Evolutionary conservation across 2,888 invertebrate species (phyloP).

Genomic region (Lasioglossum lativentre): DNA sequence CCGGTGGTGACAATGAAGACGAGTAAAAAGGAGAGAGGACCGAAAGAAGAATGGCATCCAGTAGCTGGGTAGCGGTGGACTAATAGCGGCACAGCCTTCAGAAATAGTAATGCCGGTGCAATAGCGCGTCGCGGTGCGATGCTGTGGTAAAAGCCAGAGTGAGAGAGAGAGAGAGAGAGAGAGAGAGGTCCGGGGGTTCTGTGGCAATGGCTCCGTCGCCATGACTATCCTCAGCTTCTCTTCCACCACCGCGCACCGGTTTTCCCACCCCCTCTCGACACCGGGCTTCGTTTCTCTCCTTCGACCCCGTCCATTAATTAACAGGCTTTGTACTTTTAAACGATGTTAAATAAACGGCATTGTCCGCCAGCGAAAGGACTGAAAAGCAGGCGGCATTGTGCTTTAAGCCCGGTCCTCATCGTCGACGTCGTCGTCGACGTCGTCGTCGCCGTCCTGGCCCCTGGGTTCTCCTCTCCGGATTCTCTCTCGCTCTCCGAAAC

Average conservation of each 20-base stretch:
- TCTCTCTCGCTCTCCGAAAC: conserved; percentile 68
- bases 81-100: conserved; percentile 49
- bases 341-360: conserved; percentile 85
- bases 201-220: conserved; percentile 57
- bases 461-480: background rate
- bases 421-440: conserved; percentile 42
- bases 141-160: conserved; percentile 50
- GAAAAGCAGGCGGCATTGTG: conserved; percentile 83
- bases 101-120: conserved; percentile 56
- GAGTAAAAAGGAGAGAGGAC: conserved; percentile 26
- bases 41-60: conserved; percentile 20
- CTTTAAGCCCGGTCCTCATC: conserved; percentile 76
- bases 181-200: background rate
- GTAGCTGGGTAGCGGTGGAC: conserved; percentile 33
- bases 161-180: background rate
- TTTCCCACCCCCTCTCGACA: conserved; percentile 33
- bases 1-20: conserved; percentile 48
- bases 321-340: conserved; percentile 85
- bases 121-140: conserved; percentile 47
- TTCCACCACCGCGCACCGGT: conserved; percentile 27
- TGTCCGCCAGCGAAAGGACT: conserved; percentile 82
- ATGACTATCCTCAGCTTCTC: conserved; percentile 58
- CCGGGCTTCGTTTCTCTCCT: conserved; percentile 64
- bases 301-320: conserved; percentile 83
- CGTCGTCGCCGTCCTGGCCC: conserved; percentile 30